A percentile compares a stretch with the other conserved stretches of the same genome.
These are phyloP conservation scores for Erpornis zantholeuca DNA, from an alignment of 2,113 vertebrate species.

Conservation along the genomic window DNA sequence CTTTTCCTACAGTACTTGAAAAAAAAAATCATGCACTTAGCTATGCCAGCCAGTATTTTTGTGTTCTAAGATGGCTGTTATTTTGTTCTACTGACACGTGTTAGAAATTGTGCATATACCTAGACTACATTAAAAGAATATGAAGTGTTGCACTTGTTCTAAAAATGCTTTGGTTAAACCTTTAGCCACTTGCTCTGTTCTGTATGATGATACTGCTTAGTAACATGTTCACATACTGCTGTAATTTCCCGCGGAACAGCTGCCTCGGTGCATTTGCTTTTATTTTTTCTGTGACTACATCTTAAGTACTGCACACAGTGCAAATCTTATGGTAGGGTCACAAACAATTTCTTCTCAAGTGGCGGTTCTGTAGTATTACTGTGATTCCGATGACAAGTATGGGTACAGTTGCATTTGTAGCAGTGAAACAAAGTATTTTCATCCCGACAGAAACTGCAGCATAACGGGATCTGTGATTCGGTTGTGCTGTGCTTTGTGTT, in stretches of 20 bases:
- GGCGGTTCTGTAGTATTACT: not conserved
- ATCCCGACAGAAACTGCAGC: not conserved
- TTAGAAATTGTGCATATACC: not conserved
- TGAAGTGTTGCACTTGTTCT: not conserved
- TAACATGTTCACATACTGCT: not conserved
- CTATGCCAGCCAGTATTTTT: not conserved
- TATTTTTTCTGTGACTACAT: not conserved
- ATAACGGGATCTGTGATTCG: not conserved
- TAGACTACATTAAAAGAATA: not conserved
- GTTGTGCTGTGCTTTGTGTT: not conserved
- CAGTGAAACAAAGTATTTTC: not conserved
- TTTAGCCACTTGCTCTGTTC: not conserved
- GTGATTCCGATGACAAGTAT: not conserved
- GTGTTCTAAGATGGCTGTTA: not conserved
- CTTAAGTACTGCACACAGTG: not conserved
- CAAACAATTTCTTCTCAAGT: not conserved
- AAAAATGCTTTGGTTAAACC: not conserved
- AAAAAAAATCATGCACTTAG: not conserved
- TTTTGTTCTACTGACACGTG: not conserved
- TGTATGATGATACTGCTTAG: not conserved
- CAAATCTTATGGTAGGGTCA: not conserved
- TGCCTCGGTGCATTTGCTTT: not conserved
- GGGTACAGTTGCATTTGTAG: not conserved
- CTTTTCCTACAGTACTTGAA: not conserved
- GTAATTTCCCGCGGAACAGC: not conserved